Percentiles rank a stretch among this genome's conserved stretches.
phyloP scores from a whole-genome alignment of 2,113 vertebrate genomes.

The Abramis brama region DNA sequence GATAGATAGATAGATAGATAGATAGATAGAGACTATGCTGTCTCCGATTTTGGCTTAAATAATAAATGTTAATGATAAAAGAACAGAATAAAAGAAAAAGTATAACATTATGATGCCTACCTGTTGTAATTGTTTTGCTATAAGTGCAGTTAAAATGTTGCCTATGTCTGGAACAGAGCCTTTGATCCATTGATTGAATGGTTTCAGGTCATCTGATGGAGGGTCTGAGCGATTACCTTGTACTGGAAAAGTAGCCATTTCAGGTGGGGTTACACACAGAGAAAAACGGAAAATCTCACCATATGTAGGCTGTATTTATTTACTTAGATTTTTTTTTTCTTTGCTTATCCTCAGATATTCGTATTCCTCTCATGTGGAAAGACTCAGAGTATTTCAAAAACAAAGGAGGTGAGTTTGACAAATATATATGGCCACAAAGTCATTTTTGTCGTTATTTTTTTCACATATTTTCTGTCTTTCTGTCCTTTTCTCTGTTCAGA shows the following conservation, averaged over 20 bases:
- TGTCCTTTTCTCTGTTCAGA: conserved; percentile 67
- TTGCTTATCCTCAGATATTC: conserved; percentile 68
- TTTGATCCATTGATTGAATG: neutral
- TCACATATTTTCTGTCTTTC: neutral
- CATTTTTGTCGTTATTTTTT: neutral
- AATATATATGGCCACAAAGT: neutral
- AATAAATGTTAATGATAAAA: too few relatives aligned
- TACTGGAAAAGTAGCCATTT: conserved; percentile 78
- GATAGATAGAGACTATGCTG: neutral
- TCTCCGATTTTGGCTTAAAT: neutral
- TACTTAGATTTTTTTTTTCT: neutral
- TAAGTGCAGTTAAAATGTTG: neutral
- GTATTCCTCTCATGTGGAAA: conserved; percentile 84
- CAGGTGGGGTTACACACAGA: conserved; percentile 70
- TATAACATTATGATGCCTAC: neutral
- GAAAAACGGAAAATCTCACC: neutral
- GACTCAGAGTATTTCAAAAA: conserved; percentile 81
- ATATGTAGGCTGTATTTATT: neutral
- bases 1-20: too few relatives aligned
- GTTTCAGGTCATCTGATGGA: conserved; percentile 76
- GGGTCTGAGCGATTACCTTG: conserved; percentile 72
- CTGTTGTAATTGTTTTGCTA: neutral
- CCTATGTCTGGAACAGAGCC: neutral
- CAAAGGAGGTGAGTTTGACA: conserved; percentile 39
- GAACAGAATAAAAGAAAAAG: neutral